phyloP scores from a whole-genome alignment of 2,113 vertebrate genomes.

The Apistogramma diplotaenia region DNA sequence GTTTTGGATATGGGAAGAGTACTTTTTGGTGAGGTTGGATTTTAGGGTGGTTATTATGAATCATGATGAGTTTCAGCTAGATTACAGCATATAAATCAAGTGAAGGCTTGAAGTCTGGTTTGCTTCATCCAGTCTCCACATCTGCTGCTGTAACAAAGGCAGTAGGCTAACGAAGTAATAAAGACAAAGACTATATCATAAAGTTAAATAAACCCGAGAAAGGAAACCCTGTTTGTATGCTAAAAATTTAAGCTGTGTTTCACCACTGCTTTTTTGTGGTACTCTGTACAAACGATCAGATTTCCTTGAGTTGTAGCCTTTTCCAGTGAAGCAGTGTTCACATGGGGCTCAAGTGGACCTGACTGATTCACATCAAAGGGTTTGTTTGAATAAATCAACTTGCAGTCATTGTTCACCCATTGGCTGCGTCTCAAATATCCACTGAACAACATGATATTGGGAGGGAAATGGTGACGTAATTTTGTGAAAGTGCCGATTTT shows the following conservation, averaged over 20 bases:
- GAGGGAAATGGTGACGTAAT: background rate
- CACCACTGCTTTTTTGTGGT: background rate
- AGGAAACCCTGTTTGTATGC: background rate
- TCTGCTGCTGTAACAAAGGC: background rate
- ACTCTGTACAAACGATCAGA: background rate
- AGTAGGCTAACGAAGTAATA: background rate
- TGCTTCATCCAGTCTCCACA: background rate
- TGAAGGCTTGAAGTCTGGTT: background rate
- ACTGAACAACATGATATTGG: background rate
- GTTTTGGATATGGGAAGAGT: background rate
- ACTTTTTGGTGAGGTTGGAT: background rate
- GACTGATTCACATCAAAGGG: background rate
- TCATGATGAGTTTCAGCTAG: background rate
- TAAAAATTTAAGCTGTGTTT: background rate
- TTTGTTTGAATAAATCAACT: background rate
- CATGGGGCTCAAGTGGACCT: background rate
- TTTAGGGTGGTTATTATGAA: background rate
- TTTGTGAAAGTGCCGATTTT: background rate
- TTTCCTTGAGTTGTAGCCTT: background rate
- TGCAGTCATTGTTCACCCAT: background rate
- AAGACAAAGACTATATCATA: background rate
- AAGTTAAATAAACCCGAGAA: background rate
- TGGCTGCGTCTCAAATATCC: background rate
- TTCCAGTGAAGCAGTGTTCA: background rate
- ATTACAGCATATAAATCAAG: background rate